Percentiles rank a stretch among this genome's conserved stretches.
Conservation (phyloP, 2,888 invertebrate species). For the Altica lythri region DNA sequence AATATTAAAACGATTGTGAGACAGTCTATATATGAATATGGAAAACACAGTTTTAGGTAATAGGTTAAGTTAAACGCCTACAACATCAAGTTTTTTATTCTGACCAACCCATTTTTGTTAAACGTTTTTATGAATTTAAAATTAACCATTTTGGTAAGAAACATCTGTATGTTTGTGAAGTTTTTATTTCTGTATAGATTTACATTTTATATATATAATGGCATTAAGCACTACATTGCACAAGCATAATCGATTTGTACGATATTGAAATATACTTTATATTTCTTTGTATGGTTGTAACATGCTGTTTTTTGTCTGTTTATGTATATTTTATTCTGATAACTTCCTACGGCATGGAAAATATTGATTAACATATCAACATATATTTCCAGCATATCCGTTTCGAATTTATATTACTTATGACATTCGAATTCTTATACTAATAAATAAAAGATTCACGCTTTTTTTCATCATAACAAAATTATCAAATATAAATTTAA, state of each 20-base stretch:
- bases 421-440: no score
- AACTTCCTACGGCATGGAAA: not conserved
- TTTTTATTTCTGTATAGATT: not conserved
- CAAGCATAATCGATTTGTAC: not conserved
- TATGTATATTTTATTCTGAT: not conserved
- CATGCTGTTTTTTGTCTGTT: not conserved
- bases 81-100: not conserved
- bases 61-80: not conserved
- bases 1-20: no score
- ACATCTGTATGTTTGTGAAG: not conserved
- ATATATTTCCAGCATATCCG: no score
- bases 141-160: not conserved
- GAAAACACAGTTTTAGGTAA: not conserved
- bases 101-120: constrained; percentile 1
- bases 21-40: not conserved
- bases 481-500: no score
- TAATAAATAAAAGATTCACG: no score
- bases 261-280: not conserved
- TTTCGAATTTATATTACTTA: no score
- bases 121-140: not conserved
- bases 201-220: not conserved
- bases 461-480: no score
- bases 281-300: not conserved
- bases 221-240: not conserved
- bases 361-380: not conserved